These are phyloP conservation scores for Rattus rattus DNA, from an alignment of 2,113 vertebrate genomes.

Conservation along the genomic window DNA sequence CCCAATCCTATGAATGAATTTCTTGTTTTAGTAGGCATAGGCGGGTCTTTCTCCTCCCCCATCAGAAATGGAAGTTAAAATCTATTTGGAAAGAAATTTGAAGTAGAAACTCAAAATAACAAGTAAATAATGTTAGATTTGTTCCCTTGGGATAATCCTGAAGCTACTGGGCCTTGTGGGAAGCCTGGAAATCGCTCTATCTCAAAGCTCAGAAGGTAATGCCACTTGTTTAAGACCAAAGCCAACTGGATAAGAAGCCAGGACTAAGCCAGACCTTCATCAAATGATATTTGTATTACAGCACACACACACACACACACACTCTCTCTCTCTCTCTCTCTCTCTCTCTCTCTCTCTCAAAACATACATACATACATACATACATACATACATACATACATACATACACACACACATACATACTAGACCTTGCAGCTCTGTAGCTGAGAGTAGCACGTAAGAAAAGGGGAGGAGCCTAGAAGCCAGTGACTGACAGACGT, in stretches of 20 bases:
- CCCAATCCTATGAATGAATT: background rate
- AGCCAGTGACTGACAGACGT: accelerated
- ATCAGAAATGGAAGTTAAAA: background rate
- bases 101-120: background rate
- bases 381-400: background rate
- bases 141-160: background rate
- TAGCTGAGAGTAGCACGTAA: background rate
- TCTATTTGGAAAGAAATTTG: background rate
- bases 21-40: background rate
- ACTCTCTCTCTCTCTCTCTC: no score
- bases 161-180: background rate
- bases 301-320: background rate
- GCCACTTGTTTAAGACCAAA: background rate
- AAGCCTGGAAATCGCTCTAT: background rate
- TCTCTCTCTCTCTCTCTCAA: no score
- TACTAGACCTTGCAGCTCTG: background rate
- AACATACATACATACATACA: background rate
- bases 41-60: background rate
- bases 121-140: background rate
- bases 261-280: background rate
- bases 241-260: background rate
- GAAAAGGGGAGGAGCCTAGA: background rate
- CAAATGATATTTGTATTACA: background rate
- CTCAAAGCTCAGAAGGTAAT: background rate
- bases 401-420: background rate